A percentile compares a stretch with the other conserved stretches of the same genome.
These are phyloP conservation scores for Xenus cinereus DNA, from an alignment of 2,113 vertebrate species.

Conservation along the genomic window DNA sequence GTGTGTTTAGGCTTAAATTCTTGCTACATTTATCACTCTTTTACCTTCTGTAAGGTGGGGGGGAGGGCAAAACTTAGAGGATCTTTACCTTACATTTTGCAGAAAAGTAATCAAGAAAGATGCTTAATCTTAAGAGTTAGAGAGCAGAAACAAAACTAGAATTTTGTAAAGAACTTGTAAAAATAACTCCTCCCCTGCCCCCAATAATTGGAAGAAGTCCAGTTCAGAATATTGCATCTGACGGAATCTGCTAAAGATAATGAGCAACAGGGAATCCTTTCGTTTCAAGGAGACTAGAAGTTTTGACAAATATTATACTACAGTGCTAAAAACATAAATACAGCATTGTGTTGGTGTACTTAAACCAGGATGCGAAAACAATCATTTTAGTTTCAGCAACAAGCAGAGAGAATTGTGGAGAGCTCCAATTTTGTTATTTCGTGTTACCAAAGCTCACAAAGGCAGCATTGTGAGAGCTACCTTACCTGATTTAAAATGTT, in stretches of 20 bases:
- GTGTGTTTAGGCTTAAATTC: neutral
- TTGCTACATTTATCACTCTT: neutral
- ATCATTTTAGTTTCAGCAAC: neutral
- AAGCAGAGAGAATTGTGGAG: neutral
- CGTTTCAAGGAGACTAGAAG: neutral
- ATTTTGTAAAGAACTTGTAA: neutral
- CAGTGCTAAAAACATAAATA: neutral
- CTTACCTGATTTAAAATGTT: neutral
- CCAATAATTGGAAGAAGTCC: neutral
- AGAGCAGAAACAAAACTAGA: neutral
- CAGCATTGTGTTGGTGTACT: neutral
- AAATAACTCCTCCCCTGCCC: neutral
- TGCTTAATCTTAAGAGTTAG: neutral
- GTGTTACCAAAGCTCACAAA: neutral
- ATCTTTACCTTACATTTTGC: neutral
- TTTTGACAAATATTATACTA: neutral
- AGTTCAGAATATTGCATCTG: neutral
- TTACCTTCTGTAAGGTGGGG: fast-evolving
- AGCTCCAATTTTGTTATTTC: neutral
- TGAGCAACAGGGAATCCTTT: neutral
- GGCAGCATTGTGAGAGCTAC: neutral
- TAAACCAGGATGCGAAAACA: neutral
- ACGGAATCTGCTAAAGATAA: neutral
- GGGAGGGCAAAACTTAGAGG: neutral
- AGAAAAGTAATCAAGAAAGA: neutral